Percentiles rank a stretch among this genome's conserved stretches.
phyloP scores from a whole-genome alignment of 1,140 invertebrate genomes.

The Harlomillsia oculata region DNA sequence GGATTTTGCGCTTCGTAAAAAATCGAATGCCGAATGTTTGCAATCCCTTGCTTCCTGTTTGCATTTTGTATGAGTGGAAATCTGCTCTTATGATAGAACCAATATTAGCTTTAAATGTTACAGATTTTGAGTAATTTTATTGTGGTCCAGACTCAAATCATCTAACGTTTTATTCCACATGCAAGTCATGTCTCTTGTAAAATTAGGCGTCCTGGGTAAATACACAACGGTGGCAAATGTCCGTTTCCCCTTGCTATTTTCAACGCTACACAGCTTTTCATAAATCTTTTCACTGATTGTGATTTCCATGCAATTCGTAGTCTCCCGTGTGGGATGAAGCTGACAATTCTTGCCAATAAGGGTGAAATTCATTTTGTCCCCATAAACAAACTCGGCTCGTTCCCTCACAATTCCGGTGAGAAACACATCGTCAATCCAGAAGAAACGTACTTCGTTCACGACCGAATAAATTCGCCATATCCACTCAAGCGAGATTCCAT shows the following conservation, averaged over 20 bases:
- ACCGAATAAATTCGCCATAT: conserved; percentile 40
- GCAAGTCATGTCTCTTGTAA: not conserved
- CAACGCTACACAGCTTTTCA: not conserved
- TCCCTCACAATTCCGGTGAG: conserved; percentile 43
- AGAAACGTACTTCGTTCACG: conserved; percentile 38
- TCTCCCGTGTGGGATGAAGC: too few relatives aligned
- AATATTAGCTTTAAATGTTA: too few relatives aligned
- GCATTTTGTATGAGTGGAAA: too few relatives aligned
- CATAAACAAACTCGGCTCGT: conserved; percentile 4
- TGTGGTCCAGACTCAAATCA: too few relatives aligned
- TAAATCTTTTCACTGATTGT: conserved; percentile 23
- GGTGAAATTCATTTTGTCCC: not conserved
- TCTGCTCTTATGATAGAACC: too few relatives aligned
- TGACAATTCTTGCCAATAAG: too few relatives aligned
- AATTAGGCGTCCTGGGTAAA: not conserved
- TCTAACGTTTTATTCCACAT: conserved; percentile 10
- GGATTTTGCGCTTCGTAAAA: too few relatives aligned
- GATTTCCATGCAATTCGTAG: conserved; percentile 1
- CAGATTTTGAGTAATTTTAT: too few relatives aligned
- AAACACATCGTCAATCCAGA: conserved; percentile 48
- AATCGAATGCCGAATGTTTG: too few relatives aligned
- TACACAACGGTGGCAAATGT: conserved; percentile 8
- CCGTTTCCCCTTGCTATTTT: not conserved
- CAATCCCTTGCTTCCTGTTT: too few relatives aligned
- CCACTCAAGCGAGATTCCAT: conserved; percentile 61